Evolutionary conservation across 2,113 vertebrate species (phyloP).

Genomic region (Tor tambroides): DNA sequence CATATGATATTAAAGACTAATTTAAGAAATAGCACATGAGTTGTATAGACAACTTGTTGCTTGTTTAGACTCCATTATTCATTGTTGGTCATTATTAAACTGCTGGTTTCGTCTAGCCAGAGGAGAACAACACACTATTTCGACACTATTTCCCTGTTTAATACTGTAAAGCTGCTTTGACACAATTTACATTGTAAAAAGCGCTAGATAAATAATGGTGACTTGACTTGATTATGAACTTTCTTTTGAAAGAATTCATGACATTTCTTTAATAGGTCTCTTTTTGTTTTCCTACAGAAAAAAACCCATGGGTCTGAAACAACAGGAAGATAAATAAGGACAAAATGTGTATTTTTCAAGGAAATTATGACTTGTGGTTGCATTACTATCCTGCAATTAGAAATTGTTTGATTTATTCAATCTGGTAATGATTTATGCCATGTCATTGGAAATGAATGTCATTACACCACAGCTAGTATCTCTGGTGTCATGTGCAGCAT

Average conservation of each 20-base stretch:
- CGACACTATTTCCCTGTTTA: no score
- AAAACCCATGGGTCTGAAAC: not conserved
- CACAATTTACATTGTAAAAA: no score
- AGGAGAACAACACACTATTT: no score
- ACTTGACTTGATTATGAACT: not conserved
- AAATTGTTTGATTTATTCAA: not conserved
- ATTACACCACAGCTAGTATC: constrained; percentile 4
- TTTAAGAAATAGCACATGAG: not conserved
- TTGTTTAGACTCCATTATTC: not conserved
- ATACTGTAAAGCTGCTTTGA: no score
- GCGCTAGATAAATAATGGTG: no score
- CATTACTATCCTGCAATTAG: constrained; percentile 4
- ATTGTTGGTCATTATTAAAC: no score
- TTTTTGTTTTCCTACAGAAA: not conserved
- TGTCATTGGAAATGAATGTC: constrained; percentile 9
- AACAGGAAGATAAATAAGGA: not conserved
- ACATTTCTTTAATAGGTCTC: not conserved
- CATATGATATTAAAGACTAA: not conserved
- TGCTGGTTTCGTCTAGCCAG: no score
- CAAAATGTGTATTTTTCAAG: not conserved
- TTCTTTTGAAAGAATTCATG: not conserved
- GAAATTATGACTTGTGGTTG: not conserved
- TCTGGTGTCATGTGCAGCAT: not conserved
- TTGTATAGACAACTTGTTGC: not conserved
- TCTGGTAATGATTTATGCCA: not conserved